phyloP scores from a whole-genome alignment of 2,888 invertebrate species.

The Steromphala cineraria region DNA sequence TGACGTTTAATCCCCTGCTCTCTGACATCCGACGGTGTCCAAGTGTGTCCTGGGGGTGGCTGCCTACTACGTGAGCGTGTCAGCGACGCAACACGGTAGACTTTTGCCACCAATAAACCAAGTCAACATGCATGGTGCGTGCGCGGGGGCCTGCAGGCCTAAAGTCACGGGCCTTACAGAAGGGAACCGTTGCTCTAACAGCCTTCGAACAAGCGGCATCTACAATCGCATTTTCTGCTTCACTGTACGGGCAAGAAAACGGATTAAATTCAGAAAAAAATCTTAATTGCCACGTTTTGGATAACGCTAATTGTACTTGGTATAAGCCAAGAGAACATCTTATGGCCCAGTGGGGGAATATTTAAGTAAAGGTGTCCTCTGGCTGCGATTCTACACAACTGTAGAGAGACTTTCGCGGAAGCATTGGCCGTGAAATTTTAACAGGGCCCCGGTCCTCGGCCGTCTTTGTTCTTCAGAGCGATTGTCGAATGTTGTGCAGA shows the following conservation, averaged over 20 bases:
- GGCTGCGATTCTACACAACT: not conserved
- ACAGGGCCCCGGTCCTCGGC: not conserved
- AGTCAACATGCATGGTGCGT: not conserved
- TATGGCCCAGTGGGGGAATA: slow-evolving; percentile 8
- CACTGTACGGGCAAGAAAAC: slow-evolving; percentile 16
- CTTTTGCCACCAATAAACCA: slow-evolving; percentile 8
- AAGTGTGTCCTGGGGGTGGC: not conserved
- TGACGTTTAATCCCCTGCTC: not conserved
- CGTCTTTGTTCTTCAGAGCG: not conserved
- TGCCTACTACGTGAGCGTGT: not conserved
- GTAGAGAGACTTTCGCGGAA: not conserved
- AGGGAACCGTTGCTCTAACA: not conserved
- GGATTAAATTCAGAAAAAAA: slow-evolving; percentile 12
- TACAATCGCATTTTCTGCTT: slow-evolving; percentile 26
- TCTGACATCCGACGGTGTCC: not conserved
- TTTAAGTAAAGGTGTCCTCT: slow-evolving; percentile 3
- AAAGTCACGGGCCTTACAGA: not conserved
- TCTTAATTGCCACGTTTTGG: slow-evolving; percentile 21
- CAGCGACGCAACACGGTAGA: not conserved
- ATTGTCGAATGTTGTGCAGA: slow-evolving; percentile 20
- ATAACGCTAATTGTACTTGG: slow-evolving; percentile 12
- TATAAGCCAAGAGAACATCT: not conserved
- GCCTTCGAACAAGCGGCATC: slow-evolving; percentile 1
- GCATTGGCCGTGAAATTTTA: slow-evolving; percentile 17
- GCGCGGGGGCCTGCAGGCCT: not conserved